Base-by-base conservation (phyloP, 2,888 invertebrate genomes). In the Drosophila meridionalis region DNA sequence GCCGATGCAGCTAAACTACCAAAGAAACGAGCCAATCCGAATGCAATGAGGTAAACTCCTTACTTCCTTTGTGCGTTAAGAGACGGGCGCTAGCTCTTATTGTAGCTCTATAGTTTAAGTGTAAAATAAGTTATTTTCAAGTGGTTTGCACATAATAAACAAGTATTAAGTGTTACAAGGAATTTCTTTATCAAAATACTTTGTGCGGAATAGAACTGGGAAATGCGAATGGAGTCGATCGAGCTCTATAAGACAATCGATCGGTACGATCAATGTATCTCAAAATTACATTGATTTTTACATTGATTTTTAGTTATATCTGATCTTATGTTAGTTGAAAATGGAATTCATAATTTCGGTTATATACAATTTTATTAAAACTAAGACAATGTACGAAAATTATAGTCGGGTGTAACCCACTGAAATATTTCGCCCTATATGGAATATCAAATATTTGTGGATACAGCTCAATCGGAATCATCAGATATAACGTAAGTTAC, bases 1-100 rank as follows among this genome's bases (percentile, higher is more conserved):
- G 58, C 69, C 59, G 65, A 65, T 69, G 77, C 87, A 87, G 87
- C 87, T 87, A 87, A 69, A 67, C 80, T 58, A 90, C 87, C 87
- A 87, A 87, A 87, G 90, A 90, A 70, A 38, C 53, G 59, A 53
- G 66, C 83, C 71, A 59, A 70, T 43, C 30, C 32, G 53, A 53
- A 53, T 56, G 73, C 73, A 65, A 32, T 61, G 43, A 60, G 73
- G 48, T 38, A 47, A 20, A 47, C 20, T 53, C 65, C 68, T 48
- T 50, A 53, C 45, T 58, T 45, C n/a, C 40, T 56, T 53, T 53
- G 7, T 40, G 47, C 52, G 64, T 78, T 48, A 58, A 58, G 48
- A 52, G 66, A 77, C 66, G 66, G 81, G 75, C 75, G 68, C 61
- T 78, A 70, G 67, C 62, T 66, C 78, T 45, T 75, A 72, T 68